These are phyloP conservation scores for Rhombomys opimus DNA, from an alignment of 2,113 vertebrate genomes.

Conservation along the genomic window DNA sequence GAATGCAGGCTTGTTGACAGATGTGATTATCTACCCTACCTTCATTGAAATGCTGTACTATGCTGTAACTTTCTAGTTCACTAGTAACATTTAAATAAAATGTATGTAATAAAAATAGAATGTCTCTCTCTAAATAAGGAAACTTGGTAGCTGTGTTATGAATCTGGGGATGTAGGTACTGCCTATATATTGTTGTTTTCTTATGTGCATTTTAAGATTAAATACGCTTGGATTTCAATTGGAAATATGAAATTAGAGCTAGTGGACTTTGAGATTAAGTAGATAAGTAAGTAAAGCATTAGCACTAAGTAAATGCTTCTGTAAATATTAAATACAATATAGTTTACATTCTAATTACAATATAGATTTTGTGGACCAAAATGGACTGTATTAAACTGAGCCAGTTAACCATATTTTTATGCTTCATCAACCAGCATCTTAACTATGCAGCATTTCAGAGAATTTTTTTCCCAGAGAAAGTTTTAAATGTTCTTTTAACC, in stretches of 20 bases:
- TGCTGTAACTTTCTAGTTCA: not conserved
- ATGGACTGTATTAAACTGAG: not conserved
- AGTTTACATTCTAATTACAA: not conserved
- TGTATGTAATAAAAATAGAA: not conserved
- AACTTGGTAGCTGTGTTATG: not conserved
- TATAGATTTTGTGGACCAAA: not conserved
- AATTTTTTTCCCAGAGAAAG: not conserved
- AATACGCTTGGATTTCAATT: not conserved
- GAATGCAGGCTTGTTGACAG: not conserved
- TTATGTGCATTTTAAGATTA: not conserved
- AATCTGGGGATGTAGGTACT: not conserved
- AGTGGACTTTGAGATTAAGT: not conserved
- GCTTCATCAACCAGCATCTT: not conserved
- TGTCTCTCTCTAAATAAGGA: conserved; percentile 20
- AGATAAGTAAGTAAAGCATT: not conserved
- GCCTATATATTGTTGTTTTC: not conserved
- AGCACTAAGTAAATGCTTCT: not conserved
- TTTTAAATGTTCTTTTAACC: not conserved
- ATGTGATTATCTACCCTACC: not conserved
- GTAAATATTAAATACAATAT: not conserved
- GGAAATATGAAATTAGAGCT: not conserved
- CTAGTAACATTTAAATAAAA: conserved; percentile 5
- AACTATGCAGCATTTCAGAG: not conserved
- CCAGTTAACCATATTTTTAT: not conserved
- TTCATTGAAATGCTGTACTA: conserved; percentile 16